Evolutionary conservation across 1,140 invertebrate species (phyloP), one percentile per base, ranked within the genome.

Genomic region (Papilio machaon): DNA sequence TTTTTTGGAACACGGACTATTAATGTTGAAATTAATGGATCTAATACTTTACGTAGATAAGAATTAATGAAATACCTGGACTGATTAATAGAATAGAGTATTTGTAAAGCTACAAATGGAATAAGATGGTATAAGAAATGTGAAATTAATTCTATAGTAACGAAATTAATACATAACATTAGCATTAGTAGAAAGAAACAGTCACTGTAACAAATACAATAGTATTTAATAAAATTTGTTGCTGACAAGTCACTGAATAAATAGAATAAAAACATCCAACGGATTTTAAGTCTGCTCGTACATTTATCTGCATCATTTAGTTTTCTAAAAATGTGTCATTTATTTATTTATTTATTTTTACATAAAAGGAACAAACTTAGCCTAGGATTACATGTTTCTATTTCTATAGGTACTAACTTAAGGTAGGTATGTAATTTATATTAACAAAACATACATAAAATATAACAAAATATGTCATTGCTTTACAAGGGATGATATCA

Each of bases 11-110:
- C 64, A 67, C 64, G 23, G 30, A 67, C 64, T 64, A 64, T 35
- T 67, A 67, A 58, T 58, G 52, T 67, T 67, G 64, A 30, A 35
- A 67, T 67, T 67, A 67, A 67, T 67, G 64, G 64, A 67, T 15
- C 64, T 35, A 67, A 67, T 67, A 67, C 13, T 67, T 67, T 67
- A 67, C 30, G 5, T 9, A 67, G 64, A 67, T 67, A 67, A 67
- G 23, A 15, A 67, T 67, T 67, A 67, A 67, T 67, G 13, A 67
- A 67, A 67, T 67, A 60, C 58, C 58, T 23, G 23, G n/a, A 60
- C 6, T 60, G 17, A 60, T 60, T 60, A 17, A 58, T 60, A 60
- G 58, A 60, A 60, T 1, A 5, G 19, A 5, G 8, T n/a, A 23
- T 60, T 60, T 23, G 1, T 60, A 19, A 23, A n/a, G 19, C 6